These are phyloP conservation scores for Poecilia latipinna DNA, from an alignment of 2,113 vertebrate species.

Conservation along the genomic window DNA sequence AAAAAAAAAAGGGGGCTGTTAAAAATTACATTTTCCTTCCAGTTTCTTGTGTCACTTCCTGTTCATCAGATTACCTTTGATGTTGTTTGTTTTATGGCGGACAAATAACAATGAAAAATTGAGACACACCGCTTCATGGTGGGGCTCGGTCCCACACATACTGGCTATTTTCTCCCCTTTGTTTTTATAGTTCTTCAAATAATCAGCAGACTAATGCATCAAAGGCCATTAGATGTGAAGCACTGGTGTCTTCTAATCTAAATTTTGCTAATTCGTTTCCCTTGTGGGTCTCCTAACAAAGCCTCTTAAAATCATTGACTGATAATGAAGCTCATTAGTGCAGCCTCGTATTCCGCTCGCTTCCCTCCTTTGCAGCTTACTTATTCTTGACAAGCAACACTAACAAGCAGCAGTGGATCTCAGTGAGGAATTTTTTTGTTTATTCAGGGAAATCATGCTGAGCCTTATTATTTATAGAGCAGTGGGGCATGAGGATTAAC, in stretches of 20 bases:
- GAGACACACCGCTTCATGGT: neutral
- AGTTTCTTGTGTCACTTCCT: conserved; percentile 14
- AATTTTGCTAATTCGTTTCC: conserved; percentile 64
- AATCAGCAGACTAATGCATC: conserved; percentile 37
- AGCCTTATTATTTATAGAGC: conserved; percentile 26
- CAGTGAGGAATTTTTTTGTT: conserved; percentile 22
- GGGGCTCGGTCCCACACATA: neutral
- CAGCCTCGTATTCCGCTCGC: conserved; percentile 47
- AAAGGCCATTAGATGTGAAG: conserved; percentile 47
- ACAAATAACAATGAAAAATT: conserved; percentile 4
- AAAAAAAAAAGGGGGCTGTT: too few relatives aligned
- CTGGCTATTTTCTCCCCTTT: neutral
- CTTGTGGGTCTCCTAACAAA: conserved; percentile 56
- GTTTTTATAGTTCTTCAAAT: conserved; percentile 27
- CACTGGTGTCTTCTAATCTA: conserved; percentile 44
- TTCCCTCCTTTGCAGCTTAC: conserved; percentile 46
- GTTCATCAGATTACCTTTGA: conserved; percentile 34
- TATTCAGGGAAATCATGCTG: conserved; percentile 29
- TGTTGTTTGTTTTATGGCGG: conserved; percentile 14
- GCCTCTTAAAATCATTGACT: conserved; percentile 70
- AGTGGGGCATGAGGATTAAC: conserved; percentile 24
- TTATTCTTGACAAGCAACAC: conserved; percentile 52
- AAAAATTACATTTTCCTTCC: conserved; percentile 7
- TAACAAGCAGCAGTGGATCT: conserved; percentile 63
- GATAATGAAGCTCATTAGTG: conserved; percentile 77